Evolutionary conservation across 2,888 invertebrate species (phyloP).

Genomic region (Vandiemenella viatica): DNA sequence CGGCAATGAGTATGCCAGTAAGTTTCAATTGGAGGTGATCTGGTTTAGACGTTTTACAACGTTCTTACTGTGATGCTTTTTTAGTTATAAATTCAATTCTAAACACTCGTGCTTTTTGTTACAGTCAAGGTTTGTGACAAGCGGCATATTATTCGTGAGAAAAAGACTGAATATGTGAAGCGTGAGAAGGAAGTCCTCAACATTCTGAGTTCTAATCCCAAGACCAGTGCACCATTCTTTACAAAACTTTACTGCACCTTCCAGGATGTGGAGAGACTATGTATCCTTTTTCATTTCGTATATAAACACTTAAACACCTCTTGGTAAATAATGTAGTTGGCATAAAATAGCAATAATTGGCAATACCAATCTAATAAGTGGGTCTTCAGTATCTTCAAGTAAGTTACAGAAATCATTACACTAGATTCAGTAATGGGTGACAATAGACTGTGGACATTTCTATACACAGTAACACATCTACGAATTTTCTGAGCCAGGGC

Average conservation of each 20-base stretch:
- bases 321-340: too few relatives aligned
- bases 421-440: too few relatives aligned
- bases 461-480: too few relatives aligned
- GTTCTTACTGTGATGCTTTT: neutral
- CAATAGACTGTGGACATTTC: too few relatives aligned
- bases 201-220: slow-evolving; percentile 47
- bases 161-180: slow-evolving; percentile 82
- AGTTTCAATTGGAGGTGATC: slow-evolving; percentile 35
- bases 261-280: slow-evolving; percentile 82
- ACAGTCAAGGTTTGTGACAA: slow-evolving; percentile 97
- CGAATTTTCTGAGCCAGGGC: too few relatives aligned
- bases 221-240: slow-evolving; percentile 63
- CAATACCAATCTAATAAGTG: too few relatives aligned
- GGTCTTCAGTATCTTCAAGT: too few relatives aligned
- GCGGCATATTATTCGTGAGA: slow-evolving; percentile 78
- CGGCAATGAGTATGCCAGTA: slow-evolving; percentile 86
- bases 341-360: too few relatives aligned
- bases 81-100: neutral
- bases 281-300: slow-evolving; percentile 30
- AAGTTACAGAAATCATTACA: too few relatives aligned
- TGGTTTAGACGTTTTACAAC: neutral
- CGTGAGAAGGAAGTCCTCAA: slow-evolving; percentile 90
- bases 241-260: slow-evolving; percentile 92
- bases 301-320: too few relatives aligned
- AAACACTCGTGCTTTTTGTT: too few relatives aligned